Conservation (phyloP, 2,888 invertebrate species). For the Ichneumon xanthorius region DNA sequence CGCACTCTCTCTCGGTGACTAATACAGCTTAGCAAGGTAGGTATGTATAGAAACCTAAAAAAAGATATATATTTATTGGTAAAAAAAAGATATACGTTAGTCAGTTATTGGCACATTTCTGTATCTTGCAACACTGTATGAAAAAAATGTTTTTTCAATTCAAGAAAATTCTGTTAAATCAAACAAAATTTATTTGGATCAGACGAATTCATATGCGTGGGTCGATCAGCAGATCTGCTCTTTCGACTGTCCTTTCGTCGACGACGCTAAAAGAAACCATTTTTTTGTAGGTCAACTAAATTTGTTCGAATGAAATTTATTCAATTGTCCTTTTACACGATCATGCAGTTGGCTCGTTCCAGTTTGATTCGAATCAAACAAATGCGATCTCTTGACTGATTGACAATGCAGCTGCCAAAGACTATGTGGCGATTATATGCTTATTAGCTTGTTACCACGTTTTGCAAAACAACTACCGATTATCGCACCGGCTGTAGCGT, state of each 20-base stretch:
- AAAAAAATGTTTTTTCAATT: background rate
- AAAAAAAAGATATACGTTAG: too few species aligned
- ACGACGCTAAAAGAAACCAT: background rate
- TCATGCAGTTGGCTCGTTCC: background rate
- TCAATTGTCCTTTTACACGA: background rate
- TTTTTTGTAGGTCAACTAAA: background rate
- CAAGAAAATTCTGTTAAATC: background rate
- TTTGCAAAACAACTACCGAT: slow-evolving; percentile 54
- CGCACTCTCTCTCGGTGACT: background rate
- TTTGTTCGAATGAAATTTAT: background rate
- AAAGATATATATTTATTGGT: too few species aligned
- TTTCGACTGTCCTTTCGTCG: background rate
- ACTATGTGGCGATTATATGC: background rate
- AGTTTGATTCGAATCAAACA: background rate
- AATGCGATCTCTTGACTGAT: background rate
- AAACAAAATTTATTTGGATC: background rate
- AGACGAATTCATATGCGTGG: background rate
- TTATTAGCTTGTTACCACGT: slow-evolving; percentile 72
- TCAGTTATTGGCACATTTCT: too few species aligned
- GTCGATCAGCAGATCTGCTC: background rate
- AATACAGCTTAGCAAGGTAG: background rate
- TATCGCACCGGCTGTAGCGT: slow-evolving; percentile 67
- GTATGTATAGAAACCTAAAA: too few species aligned
- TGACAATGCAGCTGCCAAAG: background rate
- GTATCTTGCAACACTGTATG: background rate